Evolutionary conservation across 2,888 invertebrate genomes (phyloP).

Genomic region (Cylloceria caligata): DNA sequence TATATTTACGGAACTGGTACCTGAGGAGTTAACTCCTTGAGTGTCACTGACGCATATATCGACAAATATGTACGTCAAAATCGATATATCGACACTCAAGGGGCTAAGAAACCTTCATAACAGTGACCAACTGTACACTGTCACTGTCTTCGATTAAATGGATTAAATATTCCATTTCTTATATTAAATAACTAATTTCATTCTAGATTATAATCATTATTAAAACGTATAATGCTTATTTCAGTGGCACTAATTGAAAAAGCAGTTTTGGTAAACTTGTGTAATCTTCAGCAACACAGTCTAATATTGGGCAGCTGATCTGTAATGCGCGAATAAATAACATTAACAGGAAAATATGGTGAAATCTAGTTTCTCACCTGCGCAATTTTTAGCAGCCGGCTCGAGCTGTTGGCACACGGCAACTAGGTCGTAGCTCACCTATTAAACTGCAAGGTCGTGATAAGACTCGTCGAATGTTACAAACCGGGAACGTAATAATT

Average conservation of each 20-base stretch:
- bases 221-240: no score
- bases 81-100: no score
- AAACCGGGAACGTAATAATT: neutral
- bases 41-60: no score
- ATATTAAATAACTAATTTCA: no score
- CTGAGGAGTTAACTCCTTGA: no score
- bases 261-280: neutral
- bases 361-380: neutral
- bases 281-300: neutral
- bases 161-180: no score
- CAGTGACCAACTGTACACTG: no score
- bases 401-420: conserved; percentile 12
- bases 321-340: neutral
- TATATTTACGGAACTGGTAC: no score
- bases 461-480: conserved; percentile 42
- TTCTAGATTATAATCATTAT: no score
- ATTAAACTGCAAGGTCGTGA: conserved; percentile 57
- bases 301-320: neutral
- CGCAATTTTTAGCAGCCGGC: neutral
- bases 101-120: no score
- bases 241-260: neutral
- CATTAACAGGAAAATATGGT: neutral
- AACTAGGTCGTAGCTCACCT: conserved; percentile 9
- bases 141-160: no score
- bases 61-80: no score